Conservation (phyloP, 92 coral and sea anemone species). For the Desmophyllum pertusum region DNA sequence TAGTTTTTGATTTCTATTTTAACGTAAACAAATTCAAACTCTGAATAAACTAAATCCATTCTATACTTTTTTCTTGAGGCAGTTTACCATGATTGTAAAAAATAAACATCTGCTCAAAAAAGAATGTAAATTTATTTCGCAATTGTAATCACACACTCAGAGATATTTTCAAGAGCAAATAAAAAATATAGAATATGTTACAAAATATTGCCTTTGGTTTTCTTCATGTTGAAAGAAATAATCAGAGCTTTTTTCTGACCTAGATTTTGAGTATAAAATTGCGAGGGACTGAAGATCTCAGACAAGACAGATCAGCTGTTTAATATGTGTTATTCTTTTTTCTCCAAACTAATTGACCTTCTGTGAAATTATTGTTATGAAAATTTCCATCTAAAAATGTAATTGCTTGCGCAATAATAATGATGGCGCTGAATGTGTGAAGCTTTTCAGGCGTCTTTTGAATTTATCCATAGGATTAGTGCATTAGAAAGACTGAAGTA, state of each 20-base stretch:
- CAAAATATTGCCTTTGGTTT: not conserved
- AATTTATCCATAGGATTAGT: slow-evolving; percentile 25
- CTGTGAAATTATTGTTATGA: slow-evolving; percentile 43
- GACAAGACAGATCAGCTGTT: not conserved
- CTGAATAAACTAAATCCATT: slow-evolving; percentile 15
- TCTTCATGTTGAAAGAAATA: not conserved
- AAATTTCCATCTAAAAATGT: slow-evolving; percentile 51
- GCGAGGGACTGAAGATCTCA: not conserved
- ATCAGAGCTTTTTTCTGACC: slow-evolving; percentile 8
- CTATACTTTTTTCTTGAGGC: not conserved
- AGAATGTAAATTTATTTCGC: slow-evolving; percentile 32
- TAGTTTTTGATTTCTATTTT: not conserved
- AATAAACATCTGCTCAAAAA: slow-evolving; percentile 30
- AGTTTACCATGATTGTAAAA: slow-evolving; percentile 18
- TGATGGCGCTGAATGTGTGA: slow-evolving; percentile 19
- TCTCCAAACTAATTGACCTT: slow-evolving; percentile 43
- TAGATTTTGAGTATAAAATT: not conserved
- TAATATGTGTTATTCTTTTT: not conserved
- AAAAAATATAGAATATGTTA: not conserved
- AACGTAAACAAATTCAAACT: not conserved
- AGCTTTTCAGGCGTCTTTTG: slow-evolving; percentile 8
- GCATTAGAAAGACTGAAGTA: slow-evolving; percentile 18
- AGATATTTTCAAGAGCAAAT: slow-evolving; percentile 38
- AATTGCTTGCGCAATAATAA: slow-evolving; percentile 34
- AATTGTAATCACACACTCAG: slow-evolving; percentile 42